Conservation (phyloP, 2,113 vertebrate genomes). For the Psephotus haematonotus region DNA sequence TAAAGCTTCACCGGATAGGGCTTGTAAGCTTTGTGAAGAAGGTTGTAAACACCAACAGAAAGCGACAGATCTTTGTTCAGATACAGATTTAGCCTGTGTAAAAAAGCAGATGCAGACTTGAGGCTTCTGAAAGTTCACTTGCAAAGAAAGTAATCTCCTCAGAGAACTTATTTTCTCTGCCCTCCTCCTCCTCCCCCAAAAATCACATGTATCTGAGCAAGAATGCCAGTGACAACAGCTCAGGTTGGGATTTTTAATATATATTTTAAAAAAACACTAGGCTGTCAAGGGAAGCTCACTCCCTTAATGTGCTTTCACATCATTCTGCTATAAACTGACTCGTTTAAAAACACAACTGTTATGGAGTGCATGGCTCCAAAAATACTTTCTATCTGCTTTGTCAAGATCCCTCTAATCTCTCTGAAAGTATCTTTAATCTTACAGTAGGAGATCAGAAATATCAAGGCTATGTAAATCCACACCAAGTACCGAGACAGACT, state of each 20-base stretch:
- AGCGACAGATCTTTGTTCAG: conserved; percentile 81
- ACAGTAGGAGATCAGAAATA: not conserved
- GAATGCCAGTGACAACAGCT: not conserved
- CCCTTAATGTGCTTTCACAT: not conserved
- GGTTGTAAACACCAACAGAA: conserved; percentile 85
- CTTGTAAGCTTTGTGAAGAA: conserved; percentile 79
- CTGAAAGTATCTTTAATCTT: not conserved
- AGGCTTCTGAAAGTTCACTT: not conserved
- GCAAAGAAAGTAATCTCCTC: not conserved
- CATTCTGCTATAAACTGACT: not conserved
- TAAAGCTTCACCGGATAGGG: conserved; percentile 83
- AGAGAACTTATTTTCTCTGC: not conserved
- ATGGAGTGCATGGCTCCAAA: not conserved
- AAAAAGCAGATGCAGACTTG: not conserved
- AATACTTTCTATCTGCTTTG: conserved; percentile 5
- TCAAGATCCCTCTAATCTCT: conserved; percentile 13
- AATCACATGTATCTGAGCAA: not conserved
- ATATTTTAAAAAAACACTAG: not conserved
- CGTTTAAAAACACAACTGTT: not conserved
- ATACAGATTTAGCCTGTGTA: conserved; percentile 82
- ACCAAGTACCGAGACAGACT: not conserved
- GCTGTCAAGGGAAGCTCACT: not conserved
- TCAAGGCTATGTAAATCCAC: not conserved
- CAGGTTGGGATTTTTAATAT: not conserved
- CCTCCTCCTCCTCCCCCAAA: not conserved